phyloP scores from a whole-genome alignment of 1,140 invertebrate genomes.

The Helicoverpa armigera region DNA sequence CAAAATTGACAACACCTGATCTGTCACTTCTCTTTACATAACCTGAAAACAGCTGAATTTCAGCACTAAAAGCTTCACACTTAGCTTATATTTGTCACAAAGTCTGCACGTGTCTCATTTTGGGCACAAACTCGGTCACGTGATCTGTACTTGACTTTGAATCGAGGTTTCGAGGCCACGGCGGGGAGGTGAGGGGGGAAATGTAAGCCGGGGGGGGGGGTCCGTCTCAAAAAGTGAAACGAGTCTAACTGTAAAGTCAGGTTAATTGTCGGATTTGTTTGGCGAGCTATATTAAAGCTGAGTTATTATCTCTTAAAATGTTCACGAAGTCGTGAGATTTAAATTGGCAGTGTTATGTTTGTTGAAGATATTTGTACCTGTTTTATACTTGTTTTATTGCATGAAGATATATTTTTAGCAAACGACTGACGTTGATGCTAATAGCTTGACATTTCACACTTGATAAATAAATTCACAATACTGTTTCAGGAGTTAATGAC shows the following conservation, averaged over 20 bases:
- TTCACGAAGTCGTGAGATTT: constrained; percentile 16
- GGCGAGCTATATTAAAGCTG: constrained; percentile 40
- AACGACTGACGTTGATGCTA: too few species aligned
- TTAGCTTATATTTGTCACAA: not conserved
- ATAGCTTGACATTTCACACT: too few species aligned
- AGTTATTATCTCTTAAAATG: constrained; percentile 6
- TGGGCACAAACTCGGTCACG: constrained; percentile 36
- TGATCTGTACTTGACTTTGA: constrained; percentile 75
- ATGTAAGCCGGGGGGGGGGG: constrained; percentile 60
- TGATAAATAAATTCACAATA: not conserved
- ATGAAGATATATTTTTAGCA: too few species aligned
- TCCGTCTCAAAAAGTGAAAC: constrained; percentile 69
- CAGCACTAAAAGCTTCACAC: not conserved
- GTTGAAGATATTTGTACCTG: not conserved
- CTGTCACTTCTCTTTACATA: too few species aligned
- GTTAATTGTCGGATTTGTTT: constrained; percentile 55
- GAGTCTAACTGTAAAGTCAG: constrained; percentile 55
- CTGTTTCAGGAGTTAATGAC: too few species aligned
- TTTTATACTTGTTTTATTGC: too few species aligned
- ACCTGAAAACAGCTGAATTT: not conserved
- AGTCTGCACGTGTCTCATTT: not conserved
- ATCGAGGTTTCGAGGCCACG: constrained; percentile 77
- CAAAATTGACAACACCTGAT: too few species aligned
- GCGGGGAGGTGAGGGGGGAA: constrained; percentile 26
- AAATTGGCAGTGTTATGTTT: not conserved